Base-by-base conservation (phyloP, 2,797 vertebrate species). In the Hydrophis major region DNA sequence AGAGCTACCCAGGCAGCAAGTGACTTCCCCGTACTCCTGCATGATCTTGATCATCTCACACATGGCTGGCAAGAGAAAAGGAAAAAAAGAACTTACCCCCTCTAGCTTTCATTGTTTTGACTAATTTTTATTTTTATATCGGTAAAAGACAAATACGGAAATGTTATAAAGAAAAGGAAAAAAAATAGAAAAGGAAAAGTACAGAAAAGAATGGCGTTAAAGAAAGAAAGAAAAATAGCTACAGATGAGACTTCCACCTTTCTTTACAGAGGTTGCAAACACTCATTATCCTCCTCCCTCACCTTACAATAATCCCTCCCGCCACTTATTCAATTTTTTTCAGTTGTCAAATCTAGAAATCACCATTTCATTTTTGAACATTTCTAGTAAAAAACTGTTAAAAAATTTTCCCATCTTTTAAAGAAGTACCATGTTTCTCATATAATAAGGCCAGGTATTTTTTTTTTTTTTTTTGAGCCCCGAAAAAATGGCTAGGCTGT, bases 21-120 rank as follows among this genome's bases (percentile, higher is more conserved):
- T 99, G 32, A 99, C 99, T 97, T 99, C 99, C 94, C 98, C 98
- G 0, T 99, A 99, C 95, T 99, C 99, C 97, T 99, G 99, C 99
- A 99, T 99, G 97, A 99, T 99, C 98, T 99, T 99, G 95, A 99
- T 99, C 99, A 99, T 99, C 97, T 99, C 99, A 95, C 99, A 99
- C 99, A 99, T 99, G 95, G 99, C 99, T 99, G 97, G 20, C 25
- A 83, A 92, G 93, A 91, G 89, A 90, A 92, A 83, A 42, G 0
- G 69, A 86, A 42, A 93, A 50, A 93, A 50, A 53, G 89, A 91
- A 28, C 0, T 37, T 22, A 1, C 47, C 37, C 37, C 13, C 88
- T 86, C 86, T 25, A 22, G 42, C 42, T 83, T 83, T 25, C 20
- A 2, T 27, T 5, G 10, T 25, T 47, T 47, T 2, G 22, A 83